Percentiles rank a stretch among this genome's conserved stretches.
Conservation (phyloP, 2,888 invertebrate species). For the Stegophylla sp. region DNA sequence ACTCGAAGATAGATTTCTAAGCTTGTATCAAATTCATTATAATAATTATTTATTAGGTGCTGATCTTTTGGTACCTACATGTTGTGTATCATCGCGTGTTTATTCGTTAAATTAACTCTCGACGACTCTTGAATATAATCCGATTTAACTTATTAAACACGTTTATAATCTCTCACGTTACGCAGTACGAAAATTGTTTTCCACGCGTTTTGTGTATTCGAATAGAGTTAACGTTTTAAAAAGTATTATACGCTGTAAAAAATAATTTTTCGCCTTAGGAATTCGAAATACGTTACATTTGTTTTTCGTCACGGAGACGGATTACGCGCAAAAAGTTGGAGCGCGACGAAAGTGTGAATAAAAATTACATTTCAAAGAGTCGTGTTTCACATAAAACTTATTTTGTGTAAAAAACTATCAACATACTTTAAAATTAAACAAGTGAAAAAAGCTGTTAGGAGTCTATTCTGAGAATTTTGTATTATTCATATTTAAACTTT, state of each 20-base stretch:
- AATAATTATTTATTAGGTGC: no score
- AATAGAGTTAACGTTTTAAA: neutral
- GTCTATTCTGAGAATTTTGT: neutral
- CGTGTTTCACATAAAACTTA: conserved; percentile 23
- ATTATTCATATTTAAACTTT: neutral
- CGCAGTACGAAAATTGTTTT: neutral
- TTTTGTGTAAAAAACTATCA: conserved; percentile 12
- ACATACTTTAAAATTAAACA: conserved; percentile 32
- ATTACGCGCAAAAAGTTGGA: neutral
- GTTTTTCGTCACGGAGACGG: neutral
- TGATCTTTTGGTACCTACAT: no score
- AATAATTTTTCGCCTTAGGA: neutral
- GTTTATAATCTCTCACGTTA: neutral
- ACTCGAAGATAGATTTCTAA: no score
- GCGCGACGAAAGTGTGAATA: neutral
- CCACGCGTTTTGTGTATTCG: neutral
- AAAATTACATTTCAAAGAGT: conserved; percentile 22
- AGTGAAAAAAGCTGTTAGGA: neutral
- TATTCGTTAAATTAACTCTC: neutral
- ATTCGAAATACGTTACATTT: neutral
- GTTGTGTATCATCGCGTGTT: neutral
- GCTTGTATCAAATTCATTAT: no score
- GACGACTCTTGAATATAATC: neutral
- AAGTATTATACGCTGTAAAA: neutral
- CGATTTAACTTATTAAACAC: conserved; percentile 11